Percentiles rank a stretch among this genome's conserved stretches.
Evolutionary conservation across 2,113 vertebrate genomes (phyloP).

Genomic region (Boulengeromyrus knoepffleri): DNA sequence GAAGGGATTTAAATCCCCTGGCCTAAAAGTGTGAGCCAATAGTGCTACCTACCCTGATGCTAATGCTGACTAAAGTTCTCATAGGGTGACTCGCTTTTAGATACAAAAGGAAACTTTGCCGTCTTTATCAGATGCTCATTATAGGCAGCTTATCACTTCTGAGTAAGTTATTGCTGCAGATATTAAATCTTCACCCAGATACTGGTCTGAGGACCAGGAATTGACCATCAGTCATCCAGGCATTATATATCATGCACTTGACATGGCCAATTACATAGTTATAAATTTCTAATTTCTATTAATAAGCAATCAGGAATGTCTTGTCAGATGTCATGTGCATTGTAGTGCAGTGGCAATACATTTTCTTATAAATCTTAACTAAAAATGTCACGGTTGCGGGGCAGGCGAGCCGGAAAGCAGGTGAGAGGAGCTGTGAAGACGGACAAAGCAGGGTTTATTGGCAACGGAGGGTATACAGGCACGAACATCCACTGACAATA

Average conservation of each 20-base stretch:
- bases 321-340: neutral
- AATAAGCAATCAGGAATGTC: neutral
- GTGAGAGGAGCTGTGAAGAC: no score
- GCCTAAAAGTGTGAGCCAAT: neutral
- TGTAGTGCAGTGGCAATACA: neutral
- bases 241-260: neutral
- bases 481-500: no score
- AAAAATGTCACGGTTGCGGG: no score
- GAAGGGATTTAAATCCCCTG: neutral
- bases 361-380: neutral
- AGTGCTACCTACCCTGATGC: neutral
- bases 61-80: neutral
- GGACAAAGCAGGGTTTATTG: no score
- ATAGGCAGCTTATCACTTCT: neutral
- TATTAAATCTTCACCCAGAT: neutral
- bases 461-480: no score
- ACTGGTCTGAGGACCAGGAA: neutral
- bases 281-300: neutral
- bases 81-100: neutral
- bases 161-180: neutral
- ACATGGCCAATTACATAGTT: neutral
- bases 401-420: no score
- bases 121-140: neutral
- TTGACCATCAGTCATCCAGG: neutral
- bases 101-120: neutral